phyloP scores from a whole-genome alignment of 2,113 vertebrate species.

The Brienomyrus brachyistius region DNA sequence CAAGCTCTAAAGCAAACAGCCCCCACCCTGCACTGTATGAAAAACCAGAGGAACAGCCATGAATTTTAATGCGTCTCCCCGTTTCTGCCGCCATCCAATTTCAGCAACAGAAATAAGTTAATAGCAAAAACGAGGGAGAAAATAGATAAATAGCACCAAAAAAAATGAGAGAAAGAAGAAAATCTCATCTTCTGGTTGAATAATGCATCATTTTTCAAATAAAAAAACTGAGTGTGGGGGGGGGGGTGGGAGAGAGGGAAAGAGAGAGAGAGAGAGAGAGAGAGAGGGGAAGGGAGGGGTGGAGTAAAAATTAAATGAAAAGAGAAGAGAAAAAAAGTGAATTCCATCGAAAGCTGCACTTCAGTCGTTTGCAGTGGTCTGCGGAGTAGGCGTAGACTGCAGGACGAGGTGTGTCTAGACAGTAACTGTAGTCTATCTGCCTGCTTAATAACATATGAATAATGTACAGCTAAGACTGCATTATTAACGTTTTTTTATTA shows the following conservation, averaged over 20 bases:
- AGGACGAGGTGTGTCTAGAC: conserved; percentile 49
- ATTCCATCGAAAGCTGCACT: conserved; percentile 34
- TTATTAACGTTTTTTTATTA: conserved; percentile 56
- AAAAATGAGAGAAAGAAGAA: conserved; percentile 38
- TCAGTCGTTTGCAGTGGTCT: conserved; percentile 25
- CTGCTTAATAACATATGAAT: conserved; percentile 59
- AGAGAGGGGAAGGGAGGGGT: conserved; percentile 17
- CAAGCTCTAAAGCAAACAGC: conserved; percentile 57
- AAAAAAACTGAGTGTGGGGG: conserved; percentile 36
- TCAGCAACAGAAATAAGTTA: conserved; percentile 44
- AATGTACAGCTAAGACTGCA: conserved; percentile 60
- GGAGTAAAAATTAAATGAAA: conserved; percentile 23
- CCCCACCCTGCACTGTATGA: conserved; percentile 31
- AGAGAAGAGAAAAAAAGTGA: conserved; percentile 33
- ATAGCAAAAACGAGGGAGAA: conserved; percentile 43
- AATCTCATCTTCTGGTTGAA: conserved; percentile 61
- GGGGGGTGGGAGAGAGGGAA: conserved; percentile 18
- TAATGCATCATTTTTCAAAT: conserved; percentile 65
- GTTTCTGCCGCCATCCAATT: conserved; percentile 45
- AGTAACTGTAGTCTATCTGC: conserved; percentile 32
- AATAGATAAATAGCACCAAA: conserved; percentile 44
- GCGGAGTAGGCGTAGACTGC: conserved; percentile 9
- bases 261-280: conserved; percentile 22
- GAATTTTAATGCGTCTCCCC: conserved; percentile 57
- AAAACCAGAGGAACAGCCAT: conserved; percentile 48